These are phyloP conservation scores for Lagenorhynchus albirostris DNA, from an alignment of 2,113 vertebrate genomes.

Conservation along the genomic window DNA sequence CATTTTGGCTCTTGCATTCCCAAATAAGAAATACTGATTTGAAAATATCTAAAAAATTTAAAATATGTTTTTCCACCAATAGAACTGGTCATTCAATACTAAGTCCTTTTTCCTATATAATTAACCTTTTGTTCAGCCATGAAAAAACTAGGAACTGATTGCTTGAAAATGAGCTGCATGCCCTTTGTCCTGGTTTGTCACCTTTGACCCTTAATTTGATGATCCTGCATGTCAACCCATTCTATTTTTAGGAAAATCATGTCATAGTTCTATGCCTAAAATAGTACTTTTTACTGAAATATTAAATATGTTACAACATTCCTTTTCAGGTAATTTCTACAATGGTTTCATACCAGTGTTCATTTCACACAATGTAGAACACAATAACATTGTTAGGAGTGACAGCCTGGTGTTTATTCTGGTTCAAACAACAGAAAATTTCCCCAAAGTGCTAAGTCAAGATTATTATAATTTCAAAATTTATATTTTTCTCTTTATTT, in stretches of 20 bases:
- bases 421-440: constrained; percentile 48
- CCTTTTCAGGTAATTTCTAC: constrained; percentile 36
- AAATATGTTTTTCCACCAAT: constrained; percentile 48
- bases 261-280: constrained; percentile 69
- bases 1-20: not conserved
- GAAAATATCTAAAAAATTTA: constrained; percentile 49
- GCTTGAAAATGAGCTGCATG: constrained; percentile 85
- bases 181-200: constrained; percentile 84
- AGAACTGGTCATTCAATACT: constrained; percentile 69
- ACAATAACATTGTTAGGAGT: not conserved
- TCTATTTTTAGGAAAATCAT: constrained; percentile 83
- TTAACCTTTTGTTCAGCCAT: constrained; percentile 84
- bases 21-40: constrained; percentile 6
- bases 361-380: not conserved
- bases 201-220: constrained; percentile 88
- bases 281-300: constrained; percentile 36
- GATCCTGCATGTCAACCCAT: constrained; percentile 80
- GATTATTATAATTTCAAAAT: not conserved
- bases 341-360: not conserved
- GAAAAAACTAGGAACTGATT: constrained; percentile 81
- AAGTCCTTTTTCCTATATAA: constrained; percentile 78
- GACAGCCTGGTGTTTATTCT: not conserved
- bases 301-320: constrained; percentile 10
- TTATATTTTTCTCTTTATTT: not conserved
- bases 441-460: constrained; percentile 1